Conservation (phyloP, 1,140 invertebrate genomes). For the Heliconius hewitsoni region DNA sequence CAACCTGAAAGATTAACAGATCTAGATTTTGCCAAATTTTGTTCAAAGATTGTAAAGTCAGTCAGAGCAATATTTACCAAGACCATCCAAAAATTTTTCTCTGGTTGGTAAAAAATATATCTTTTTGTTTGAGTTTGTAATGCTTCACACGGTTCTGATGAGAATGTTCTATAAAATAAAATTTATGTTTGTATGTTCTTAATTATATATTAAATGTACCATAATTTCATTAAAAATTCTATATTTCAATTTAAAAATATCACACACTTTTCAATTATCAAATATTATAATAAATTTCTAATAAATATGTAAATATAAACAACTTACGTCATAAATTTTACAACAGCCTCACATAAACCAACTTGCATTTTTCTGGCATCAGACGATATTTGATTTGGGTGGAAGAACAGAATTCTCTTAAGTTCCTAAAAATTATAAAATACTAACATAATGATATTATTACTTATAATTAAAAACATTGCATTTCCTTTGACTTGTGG, state of each 20-base stretch:
- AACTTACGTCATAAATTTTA: conserved; percentile 94
- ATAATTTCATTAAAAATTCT: too few species aligned
- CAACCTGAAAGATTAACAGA: conserved; percentile 55
- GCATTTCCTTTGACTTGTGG: background rate
- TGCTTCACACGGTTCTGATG: conserved; percentile 89
- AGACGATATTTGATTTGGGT: conserved; percentile 88
- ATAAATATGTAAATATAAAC: background rate
- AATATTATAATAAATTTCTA: background rate
- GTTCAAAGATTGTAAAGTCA: background rate
- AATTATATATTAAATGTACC: background rate
- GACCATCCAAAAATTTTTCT: conserved; percentile 94
- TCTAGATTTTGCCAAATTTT: background rate
- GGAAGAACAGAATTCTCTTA: conserved; percentile 94
- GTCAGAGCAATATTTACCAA: conserved; percentile 85
- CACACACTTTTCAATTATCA: background rate
- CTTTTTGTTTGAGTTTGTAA: conserved; percentile 94
- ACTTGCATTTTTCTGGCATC: conserved; percentile 94
- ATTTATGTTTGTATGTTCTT: background rate
- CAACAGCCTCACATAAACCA: conserved; percentile 94
- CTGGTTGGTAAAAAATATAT: conserved; percentile 93
- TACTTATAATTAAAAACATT: background rate
- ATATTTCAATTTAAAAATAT: too few species aligned
- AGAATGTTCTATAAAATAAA: conserved; percentile 89
- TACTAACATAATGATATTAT: conserved; percentile 3
- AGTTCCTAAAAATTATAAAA: conserved; percentile 87